These are phyloP conservation scores for Proteles cristata DNA, from an alignment of 2,113 vertebrate genomes.

Conservation along the genomic window DNA sequence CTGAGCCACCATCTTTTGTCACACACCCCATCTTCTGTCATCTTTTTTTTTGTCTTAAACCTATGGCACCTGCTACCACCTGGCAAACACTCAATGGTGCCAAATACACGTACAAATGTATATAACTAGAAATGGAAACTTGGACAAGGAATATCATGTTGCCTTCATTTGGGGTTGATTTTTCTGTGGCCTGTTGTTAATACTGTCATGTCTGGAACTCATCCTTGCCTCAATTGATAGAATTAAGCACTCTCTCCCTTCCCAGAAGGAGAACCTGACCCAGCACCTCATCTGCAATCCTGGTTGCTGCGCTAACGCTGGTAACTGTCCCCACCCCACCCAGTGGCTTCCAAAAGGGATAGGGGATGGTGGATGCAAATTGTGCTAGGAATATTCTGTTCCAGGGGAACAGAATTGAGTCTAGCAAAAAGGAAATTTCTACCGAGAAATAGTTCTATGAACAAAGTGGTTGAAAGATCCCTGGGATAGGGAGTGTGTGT, in stretches of 20 bases:
- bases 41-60: conserved; percentile 8
- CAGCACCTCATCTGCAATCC: neutral
- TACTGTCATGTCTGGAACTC: neutral
- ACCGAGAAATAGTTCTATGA: neutral
- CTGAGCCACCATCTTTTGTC: no score
- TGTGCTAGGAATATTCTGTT: neutral
- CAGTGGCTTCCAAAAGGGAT: neutral
- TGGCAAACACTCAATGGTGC: neutral
- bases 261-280: neutral
- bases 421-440: neutral
- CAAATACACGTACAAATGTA: neutral
- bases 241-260: neutral
- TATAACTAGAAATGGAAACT: neutral
- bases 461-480: neutral
- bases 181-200: neutral
- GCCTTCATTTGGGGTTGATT: neutral
- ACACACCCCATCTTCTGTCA: neutral
- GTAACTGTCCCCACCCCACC: neutral
- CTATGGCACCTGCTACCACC: neutral
- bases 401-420: neutral
- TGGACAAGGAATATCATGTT: neutral
- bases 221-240: neutral
- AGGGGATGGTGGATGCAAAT: neutral
- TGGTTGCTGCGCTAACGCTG: neutral
- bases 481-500: neutral